Conservation (phyloP, 2,113 vertebrate species). For the Plectropomus leopardus region DNA sequence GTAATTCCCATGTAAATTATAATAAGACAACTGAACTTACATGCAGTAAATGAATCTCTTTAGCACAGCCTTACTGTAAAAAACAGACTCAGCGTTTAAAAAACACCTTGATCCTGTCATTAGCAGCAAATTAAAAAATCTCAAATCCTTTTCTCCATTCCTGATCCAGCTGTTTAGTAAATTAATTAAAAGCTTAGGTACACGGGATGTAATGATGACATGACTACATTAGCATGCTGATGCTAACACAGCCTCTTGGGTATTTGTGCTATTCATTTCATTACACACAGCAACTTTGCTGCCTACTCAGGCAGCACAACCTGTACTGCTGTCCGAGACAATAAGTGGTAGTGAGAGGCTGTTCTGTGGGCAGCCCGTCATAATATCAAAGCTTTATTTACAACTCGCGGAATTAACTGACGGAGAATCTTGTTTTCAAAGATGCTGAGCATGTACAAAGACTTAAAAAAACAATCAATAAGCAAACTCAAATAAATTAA, state of each 20-base stretch:
- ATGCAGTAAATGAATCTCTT: slow-evolving; percentile 10
- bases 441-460: too few relatives aligned
- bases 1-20: not conserved
- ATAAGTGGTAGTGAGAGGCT: slow-evolving; percentile 2
- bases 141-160: slow-evolving; percentile 31
- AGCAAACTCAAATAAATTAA: too few relatives aligned
- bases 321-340: slow-evolving; percentile 6
- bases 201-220: slow-evolving; percentile 29
- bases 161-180: slow-evolving; percentile 52
- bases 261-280: slow-evolving; percentile 31
- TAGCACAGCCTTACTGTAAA: slow-evolving; percentile 5
- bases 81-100: slow-evolving; percentile 2
- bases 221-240: slow-evolving; percentile 39
- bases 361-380: slow-evolving; percentile 12
- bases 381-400: not conserved
- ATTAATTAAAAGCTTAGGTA: slow-evolving; percentile 49
- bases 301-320: slow-evolving; percentile 14
- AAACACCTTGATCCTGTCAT: slow-evolving; percentile 32
- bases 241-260: slow-evolving; percentile 33
- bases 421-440: too few relatives aligned
- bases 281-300: slow-evolving; percentile 15
- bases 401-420: too few relatives aligned
- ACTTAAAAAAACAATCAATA: too few relatives aligned
- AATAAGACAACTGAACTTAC: not conserved
- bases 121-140: slow-evolving; percentile 50